Percentiles rank a stretch among this genome's conserved stretches.
Evolutionary conservation across 1,140 invertebrate genomes (phyloP).

Genomic region (Drosophila bifasciata): DNA sequence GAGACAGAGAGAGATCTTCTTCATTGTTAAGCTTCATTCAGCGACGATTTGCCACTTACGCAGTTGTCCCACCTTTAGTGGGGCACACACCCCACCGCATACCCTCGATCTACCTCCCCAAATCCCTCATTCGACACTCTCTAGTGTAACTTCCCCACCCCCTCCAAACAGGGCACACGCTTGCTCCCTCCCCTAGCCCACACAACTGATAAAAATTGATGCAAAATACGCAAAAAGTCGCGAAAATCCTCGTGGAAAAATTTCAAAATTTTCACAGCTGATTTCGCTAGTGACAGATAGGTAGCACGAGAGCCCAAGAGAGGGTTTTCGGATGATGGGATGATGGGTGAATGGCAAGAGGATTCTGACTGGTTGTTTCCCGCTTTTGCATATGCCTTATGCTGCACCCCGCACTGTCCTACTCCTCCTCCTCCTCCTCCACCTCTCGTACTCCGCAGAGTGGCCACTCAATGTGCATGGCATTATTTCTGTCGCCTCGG

Average conservation of each 20-base stretch:
- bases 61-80: conserved; percentile 46
- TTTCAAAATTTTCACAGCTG: conserved; percentile 84
- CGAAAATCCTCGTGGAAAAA: conserved; percentile 84
- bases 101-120: background rate
- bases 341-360: conserved; percentile 36
- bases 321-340: too few relatives aligned
- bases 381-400: conserved; percentile 78
- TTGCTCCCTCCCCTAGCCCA: conserved; percentile 38
- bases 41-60: conserved; percentile 63
- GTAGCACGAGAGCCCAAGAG: background rate
- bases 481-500: conserved; percentile 31
- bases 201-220: conserved; percentile 81
- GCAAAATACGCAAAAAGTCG: conserved; percentile 83
- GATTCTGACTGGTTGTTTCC: conserved; percentile 62
- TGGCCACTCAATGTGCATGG: conserved; percentile 59
- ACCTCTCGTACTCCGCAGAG: background rate
- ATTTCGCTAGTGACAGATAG: conserved; percentile 62
- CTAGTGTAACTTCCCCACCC: background rate
- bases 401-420: conserved; percentile 1
- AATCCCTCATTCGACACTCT: too few relatives aligned
- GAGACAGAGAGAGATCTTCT: background rate
- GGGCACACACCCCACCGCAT: too few relatives aligned
- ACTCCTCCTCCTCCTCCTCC: background rate
- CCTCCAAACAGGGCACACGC: background rate
- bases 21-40: conserved; percentile 25